Base-by-base conservation (phyloP, 2,797 vertebrate species). In the Mormyrops boulengeri region DNA sequence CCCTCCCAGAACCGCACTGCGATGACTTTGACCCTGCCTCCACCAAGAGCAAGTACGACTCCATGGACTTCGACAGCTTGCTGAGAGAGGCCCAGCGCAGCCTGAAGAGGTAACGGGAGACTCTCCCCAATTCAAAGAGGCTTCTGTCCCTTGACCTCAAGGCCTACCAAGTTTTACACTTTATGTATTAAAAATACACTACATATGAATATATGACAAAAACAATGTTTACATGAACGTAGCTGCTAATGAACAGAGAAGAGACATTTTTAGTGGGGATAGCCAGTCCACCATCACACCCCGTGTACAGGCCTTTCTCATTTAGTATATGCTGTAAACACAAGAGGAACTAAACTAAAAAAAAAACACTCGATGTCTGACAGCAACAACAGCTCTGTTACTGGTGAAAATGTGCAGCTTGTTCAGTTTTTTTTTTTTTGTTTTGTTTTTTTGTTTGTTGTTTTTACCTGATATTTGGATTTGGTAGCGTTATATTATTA, bases 41-140 rank as follows among this genome's bases (percentile, higher is more conserved):
- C 94, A 97, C 97, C 92, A 98, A 98, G 96, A 99, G 98, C 98
- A 99, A 99, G 95, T 99, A 99, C 91, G 99, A 99, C 97, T 99
- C 97, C 94, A 97, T 99, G 97, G 98, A 99, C 97, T 99, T 99
- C 92, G 99, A 99, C 96, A 99, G 97, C 97, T 98, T 99, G 97
- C 97, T 99, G 92, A 97, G 95, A 94, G 99, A 99, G 96, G 99
- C 98, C 92, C 99, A 99, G 95, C 95, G 97, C 95, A 99, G 99
- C 95, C 96, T 99, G 95, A 97, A 97, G 95, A 99, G 98, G 92
- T 62, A 62, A 22, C 55, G 26, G 8, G 96, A 96, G 96, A 96
- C 96, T 96, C 95, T 95, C 93, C 93, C 93, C 97, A 98, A 97
- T 97, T 98, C 97, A 97, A 92, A 94, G 96, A 97, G 96, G 94